A percentile compares a stretch with the other conserved stretches of the same genome.
Evolutionary conservation across 2,113 vertebrate genomes (phyloP).

Genomic region (Phylloscopus trochilus): DNA sequence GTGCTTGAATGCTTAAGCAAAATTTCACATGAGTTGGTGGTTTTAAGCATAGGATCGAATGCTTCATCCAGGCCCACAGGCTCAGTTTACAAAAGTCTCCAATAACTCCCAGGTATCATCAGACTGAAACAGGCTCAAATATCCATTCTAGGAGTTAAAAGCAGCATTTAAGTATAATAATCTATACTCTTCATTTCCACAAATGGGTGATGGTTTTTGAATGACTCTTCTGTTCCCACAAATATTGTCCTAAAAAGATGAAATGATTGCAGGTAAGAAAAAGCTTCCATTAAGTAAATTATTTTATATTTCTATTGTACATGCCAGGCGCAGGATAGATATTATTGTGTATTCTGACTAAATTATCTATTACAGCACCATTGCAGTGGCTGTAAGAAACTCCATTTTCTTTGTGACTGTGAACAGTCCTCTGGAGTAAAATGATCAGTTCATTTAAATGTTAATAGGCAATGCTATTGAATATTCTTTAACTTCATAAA

Average conservation of each 20-base stretch:
- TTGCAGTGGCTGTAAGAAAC: neutral
- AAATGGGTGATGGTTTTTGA: neutral
- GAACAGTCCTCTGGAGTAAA: neutral
- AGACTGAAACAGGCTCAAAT: neutral
- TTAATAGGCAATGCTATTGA: neutral
- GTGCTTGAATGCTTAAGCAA: neutral
- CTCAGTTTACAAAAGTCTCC: neutral
- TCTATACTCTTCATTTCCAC: neutral
- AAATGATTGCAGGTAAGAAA: neutral
- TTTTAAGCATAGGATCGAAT: neutral
- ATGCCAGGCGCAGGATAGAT: neutral
- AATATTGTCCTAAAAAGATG: neutral
- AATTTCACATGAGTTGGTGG: neutral
- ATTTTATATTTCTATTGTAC: neutral
- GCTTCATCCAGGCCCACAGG: neutral
- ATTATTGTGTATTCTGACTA: neutral
- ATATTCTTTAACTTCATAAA: conserved; percentile 7
- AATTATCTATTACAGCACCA: neutral
- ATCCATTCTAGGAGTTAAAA: neutral
- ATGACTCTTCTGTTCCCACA: neutral
- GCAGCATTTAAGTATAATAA: neutral
- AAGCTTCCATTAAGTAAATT: neutral
- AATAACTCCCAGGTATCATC: neutral
- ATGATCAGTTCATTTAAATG: neutral
- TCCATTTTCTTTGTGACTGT: neutral